Conservation (phyloP, 2,797 vertebrate genomes). For the Garrulus glandarius region DNA sequence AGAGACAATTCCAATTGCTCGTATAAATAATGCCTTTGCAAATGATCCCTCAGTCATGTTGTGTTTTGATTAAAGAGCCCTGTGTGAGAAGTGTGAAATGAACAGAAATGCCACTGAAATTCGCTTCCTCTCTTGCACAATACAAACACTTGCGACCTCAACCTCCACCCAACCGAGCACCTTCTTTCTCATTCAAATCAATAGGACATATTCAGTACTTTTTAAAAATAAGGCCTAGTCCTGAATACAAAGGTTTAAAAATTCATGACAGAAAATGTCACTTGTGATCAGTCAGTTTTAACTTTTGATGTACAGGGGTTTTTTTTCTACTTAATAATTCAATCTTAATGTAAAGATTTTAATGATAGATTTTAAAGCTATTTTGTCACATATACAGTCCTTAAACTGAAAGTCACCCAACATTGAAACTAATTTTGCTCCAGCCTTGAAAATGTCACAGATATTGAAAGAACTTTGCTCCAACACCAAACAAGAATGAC, state of each 20-base stretch:
- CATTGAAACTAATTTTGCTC: neutral
- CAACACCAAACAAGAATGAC: neutral
- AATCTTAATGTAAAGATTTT: neutral
- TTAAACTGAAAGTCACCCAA: neutral
- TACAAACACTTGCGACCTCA: neutral
- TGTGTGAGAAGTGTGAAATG: neutral
- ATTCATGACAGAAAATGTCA: neutral
- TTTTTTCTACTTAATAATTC: neutral
- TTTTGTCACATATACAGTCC: neutral
- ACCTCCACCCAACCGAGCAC: neutral
- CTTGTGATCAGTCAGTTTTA: neutral
- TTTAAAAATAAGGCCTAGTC: neutral
- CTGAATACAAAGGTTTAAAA: neutral
- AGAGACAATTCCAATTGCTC: neutral
- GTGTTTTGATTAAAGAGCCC: neutral
- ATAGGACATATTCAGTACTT: neutral
- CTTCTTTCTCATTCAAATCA: neutral
- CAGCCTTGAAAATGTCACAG: neutral
- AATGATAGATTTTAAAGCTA: neutral
- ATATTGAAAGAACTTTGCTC: neutral
- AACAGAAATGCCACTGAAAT: neutral
- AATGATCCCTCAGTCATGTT: neutral
- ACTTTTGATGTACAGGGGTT: neutral
- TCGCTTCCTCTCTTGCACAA: neutral
- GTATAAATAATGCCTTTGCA: constrained; percentile 13